phyloP scores from a whole-genome alignment of 2,797 vertebrate genomes.

The Arctocebus calabarensis region DNA sequence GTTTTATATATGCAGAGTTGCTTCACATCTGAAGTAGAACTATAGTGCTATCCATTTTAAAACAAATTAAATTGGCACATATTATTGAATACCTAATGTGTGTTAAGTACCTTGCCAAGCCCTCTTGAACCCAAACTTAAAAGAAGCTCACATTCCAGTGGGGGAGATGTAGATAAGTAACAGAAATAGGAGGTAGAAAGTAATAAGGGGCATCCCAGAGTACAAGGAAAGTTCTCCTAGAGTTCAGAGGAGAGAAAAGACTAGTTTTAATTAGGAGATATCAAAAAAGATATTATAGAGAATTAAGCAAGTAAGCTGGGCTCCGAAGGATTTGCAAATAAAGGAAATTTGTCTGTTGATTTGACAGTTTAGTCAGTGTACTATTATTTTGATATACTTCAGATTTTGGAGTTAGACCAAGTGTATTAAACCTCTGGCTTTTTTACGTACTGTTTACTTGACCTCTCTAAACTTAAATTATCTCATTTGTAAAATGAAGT shows the following conservation, averaged over 20 bases:
- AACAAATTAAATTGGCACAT: background rate
- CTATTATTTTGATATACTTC: background rate
- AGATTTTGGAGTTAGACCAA: conserved; percentile 18
- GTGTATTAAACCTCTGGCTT: conserved; percentile 23
- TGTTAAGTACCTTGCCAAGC: background rate
- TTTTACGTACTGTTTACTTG: conserved; percentile 44
- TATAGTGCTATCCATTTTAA: background rate
- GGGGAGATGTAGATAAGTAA: background rate
- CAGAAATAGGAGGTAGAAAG: background rate
- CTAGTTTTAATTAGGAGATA: background rate
- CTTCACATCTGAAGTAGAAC: conserved; percentile 7
- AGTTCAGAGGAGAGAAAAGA: conserved; percentile 7
- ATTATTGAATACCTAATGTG: background rate
- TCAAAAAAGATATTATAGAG: background rate
- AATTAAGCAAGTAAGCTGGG: conserved; percentile 7
- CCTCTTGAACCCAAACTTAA: background rate
- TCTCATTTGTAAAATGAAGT: conserved; percentile 52
- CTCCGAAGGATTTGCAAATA: background rate
- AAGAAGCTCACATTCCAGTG: background rate
- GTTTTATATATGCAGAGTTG: conserved; percentile 25
- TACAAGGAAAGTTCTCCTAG: background rate
- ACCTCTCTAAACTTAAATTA: conserved; percentile 37
- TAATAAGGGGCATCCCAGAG: background rate
- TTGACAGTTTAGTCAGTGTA: background rate
- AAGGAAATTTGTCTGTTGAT: conserved; percentile 4